These are phyloP conservation scores for Halichoerus grypus DNA, from an alignment of 2,113 vertebrate genomes.

Conservation along the genomic window DNA sequence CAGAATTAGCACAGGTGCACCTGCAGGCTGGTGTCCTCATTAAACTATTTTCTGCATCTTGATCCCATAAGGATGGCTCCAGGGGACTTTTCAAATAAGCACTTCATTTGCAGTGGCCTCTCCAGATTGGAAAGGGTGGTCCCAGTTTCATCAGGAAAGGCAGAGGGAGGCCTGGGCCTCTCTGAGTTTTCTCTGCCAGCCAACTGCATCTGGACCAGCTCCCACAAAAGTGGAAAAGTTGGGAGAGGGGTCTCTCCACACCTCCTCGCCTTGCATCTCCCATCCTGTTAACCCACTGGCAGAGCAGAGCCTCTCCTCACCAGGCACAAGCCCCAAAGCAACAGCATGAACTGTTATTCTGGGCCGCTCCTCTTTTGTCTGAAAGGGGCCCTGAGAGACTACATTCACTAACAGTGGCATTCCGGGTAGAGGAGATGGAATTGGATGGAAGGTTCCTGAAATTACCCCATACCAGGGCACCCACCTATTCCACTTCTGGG, in stretches of 20 bases:
- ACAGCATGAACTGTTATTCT: fast-evolving
- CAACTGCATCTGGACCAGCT: not conserved
- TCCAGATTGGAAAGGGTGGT: conserved; percentile 14
- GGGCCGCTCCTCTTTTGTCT: not conserved
- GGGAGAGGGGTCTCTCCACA: no score
- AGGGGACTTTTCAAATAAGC: conserved; percentile 71
- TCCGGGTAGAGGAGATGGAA: not conserved
- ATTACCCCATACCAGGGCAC: not conserved
- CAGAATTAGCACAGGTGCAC: conserved; percentile 79
- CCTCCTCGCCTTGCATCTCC: not conserved
- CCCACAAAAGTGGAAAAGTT: not conserved
- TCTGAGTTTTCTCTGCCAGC: not conserved
- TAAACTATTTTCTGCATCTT: conserved; percentile 80
- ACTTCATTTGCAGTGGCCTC: conserved; percentile 67
- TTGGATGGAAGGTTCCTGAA: not conserved
- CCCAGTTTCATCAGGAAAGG: not conserved
- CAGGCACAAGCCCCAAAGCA: not conserved
- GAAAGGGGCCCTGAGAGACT: not conserved
- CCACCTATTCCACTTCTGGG: not conserved
- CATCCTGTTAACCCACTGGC: not conserved
- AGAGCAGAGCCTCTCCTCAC: not conserved
- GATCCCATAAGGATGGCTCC: conserved; percentile 66
- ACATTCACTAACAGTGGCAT: not conserved
- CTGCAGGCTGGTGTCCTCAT: conserved; percentile 74
- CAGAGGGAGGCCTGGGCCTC: not conserved